phyloP scores from a whole-genome alignment of 2,888 invertebrate genomes.

The Andricus curvator region DNA sequence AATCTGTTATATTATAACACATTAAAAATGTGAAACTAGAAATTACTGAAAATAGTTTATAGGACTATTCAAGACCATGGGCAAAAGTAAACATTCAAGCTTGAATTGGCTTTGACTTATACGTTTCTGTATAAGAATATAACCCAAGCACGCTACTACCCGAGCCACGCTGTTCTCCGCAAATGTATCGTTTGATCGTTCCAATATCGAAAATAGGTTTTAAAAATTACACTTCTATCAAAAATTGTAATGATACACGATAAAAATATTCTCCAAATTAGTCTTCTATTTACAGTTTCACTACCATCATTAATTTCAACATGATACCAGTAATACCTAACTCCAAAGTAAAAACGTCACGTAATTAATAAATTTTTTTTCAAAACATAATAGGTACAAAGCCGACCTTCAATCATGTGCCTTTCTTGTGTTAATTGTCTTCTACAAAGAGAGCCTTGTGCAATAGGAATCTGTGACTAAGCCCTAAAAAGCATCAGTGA shows the following conservation, averaged over 20 bases:
- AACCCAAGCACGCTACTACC: too few species aligned
- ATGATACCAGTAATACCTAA: neutral
- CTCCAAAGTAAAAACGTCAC: neutral
- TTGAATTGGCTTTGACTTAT: too few species aligned
- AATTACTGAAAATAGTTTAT: too few species aligned
- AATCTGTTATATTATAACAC: too few species aligned
- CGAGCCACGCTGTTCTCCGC: too few species aligned
- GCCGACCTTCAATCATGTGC: conserved; percentile 15
- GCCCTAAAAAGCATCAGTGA: neutral
- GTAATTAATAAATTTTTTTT: neutral
- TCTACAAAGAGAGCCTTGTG: conserved; percentile 27
- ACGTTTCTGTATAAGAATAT: too few species aligned
- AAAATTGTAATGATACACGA: neutral
- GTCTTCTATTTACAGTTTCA: neutral
- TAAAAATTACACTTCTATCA: neutral
- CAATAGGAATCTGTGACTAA: conserved; percentile 17
- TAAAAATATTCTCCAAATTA: neutral
- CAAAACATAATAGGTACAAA: neutral
- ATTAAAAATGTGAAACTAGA: too few species aligned
- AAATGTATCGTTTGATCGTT: neutral
- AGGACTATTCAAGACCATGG: too few species aligned
- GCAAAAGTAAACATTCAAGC: too few species aligned
- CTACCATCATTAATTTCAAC: neutral
- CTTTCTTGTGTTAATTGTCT: conserved; percentile 21
- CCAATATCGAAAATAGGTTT: neutral